Conservation (phyloP, 1,140 invertebrate genomes). For the Rhyzopertha dominica region DNA sequence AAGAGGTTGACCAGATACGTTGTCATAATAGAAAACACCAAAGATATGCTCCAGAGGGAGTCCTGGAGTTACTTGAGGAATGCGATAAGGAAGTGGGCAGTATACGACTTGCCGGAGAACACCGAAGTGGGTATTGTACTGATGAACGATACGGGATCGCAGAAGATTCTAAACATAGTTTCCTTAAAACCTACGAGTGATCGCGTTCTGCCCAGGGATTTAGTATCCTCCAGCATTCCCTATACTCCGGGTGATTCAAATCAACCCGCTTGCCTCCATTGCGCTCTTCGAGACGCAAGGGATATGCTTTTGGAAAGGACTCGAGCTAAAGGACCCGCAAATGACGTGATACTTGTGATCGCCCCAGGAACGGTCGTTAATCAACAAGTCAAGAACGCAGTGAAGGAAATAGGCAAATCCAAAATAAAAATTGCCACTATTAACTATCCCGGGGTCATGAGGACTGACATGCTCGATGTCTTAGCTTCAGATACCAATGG, state of each 20-base stretch:
- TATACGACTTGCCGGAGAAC: slow-evolving; percentile 49
- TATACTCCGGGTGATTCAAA: slow-evolving; percentile 48
- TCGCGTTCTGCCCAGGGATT: slow-evolving; percentile 44
- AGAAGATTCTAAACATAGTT: slow-evolving; percentile 31
- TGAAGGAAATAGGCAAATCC: slow-evolving; percentile 38
- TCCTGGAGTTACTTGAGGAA: slow-evolving; percentile 55
- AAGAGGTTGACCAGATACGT: slow-evolving; percentile 50
- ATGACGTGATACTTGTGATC: slow-evolving; percentile 52
- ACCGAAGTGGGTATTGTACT: slow-evolving; percentile 49
- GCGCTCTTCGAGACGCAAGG: slow-evolving; percentile 50
- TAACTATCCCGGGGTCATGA: slow-evolving; percentile 47
- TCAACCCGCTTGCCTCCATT: slow-evolving; percentile 47
- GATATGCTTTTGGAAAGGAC: slow-evolving; percentile 49
- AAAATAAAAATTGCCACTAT: slow-evolving; percentile 48
- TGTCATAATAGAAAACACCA: slow-evolving; percentile 52
- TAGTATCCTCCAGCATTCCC: slow-evolving; percentile 49
- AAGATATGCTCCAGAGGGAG: slow-evolving; percentile 53
- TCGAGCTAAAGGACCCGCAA: slow-evolving; percentile 44
- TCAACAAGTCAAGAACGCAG: slow-evolving; percentile 33
- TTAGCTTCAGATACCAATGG: slow-evolving; percentile 48
- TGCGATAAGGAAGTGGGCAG: slow-evolving; percentile 54
- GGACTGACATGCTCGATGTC: slow-evolving; percentile 43
- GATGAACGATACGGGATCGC: slow-evolving; percentile 44
- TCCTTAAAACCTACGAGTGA: slow-evolving; percentile 25
- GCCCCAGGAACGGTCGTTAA: slow-evolving; percentile 47